Evolutionary conservation across 2,888 invertebrate genomes (phyloP).

Genomic region (Dolichomitus sp.): DNA sequence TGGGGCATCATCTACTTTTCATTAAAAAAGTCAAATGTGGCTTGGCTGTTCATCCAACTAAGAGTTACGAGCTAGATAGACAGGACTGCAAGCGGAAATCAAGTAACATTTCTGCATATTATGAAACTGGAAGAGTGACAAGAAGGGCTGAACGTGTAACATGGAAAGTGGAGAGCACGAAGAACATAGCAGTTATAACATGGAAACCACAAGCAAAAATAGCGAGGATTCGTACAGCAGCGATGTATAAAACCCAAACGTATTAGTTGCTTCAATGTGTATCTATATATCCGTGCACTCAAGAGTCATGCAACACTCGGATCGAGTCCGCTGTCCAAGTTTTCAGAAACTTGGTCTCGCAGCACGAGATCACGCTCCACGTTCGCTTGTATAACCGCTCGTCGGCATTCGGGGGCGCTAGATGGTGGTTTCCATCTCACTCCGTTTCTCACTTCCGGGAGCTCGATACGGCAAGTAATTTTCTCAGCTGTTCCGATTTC

Average conservation of each 20-base stretch:
- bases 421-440: slow-evolving; percentile 37
- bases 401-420: slow-evolving; percentile 48
- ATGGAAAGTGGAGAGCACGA: neutral
- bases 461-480: slow-evolving; percentile 50
- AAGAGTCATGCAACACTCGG: slow-evolving; percentile 57
- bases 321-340: slow-evolving; percentile 60
- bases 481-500: slow-evolving; percentile 50
- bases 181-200: neutral
- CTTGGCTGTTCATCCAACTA: neutral
- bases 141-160: slow-evolving; percentile 2
- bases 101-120: neutral
- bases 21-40: neutral
- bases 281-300: slow-evolving; percentile 29
- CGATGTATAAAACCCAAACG: slow-evolving; percentile 2
- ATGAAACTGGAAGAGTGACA: neutral
- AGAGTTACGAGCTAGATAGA: neutral
- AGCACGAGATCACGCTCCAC: slow-evolving; percentile 55
- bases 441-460: slow-evolving; percentile 37
- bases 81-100: neutral
- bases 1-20: neutral
- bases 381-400: slow-evolving; percentile 46
- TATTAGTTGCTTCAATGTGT: slow-evolving; percentile 25
- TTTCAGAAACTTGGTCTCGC: slow-evolving; percentile 57
- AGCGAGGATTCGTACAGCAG: slow-evolving; percentile 2
- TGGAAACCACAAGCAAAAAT: neutral